Percentiles rank a stretch among this genome's conserved stretches.
Conservation (phyloP, 1,140 invertebrate species). For the Bombus pyrosoma region DNA sequence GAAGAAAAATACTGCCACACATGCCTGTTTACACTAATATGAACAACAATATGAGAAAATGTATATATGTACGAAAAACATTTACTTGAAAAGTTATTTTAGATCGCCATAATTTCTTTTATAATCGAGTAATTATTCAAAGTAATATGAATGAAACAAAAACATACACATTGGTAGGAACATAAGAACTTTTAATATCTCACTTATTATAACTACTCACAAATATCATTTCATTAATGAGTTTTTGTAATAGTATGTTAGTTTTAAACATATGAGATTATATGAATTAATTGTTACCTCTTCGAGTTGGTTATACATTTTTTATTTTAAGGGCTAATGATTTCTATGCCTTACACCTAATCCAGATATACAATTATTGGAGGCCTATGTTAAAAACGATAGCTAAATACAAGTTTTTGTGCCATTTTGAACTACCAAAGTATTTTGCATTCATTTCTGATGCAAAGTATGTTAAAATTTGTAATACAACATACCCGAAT, state of each 20-base stretch:
- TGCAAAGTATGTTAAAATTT: slow-evolving; percentile 42
- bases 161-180: slow-evolving; percentile 24
- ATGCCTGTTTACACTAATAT: slow-evolving; percentile 66
- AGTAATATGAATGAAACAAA: slow-evolving; percentile 20
- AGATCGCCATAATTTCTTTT: slow-evolving; percentile 1
- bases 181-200: slow-evolving; percentile 31
- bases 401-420: slow-evolving; percentile 45
- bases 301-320: slow-evolving; percentile 16
- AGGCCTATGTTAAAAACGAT: slow-evolving; percentile 30
- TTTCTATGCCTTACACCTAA: slow-evolving; percentile 38
- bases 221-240: slow-evolving; percentile 9
- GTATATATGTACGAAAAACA: slow-evolving; percentile 33
- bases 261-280: slow-evolving; percentile 2
- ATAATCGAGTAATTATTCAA: not conserved
- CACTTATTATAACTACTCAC: slow-evolving; percentile 15
- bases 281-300: slow-evolving; percentile 17
- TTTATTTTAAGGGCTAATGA: slow-evolving; percentile 9
- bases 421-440: slow-evolving; percentile 48
- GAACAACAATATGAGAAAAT: slow-evolving; percentile 38
- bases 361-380: slow-evolving; percentile 33
- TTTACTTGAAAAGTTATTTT: slow-evolving; percentile 15
- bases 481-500: slow-evolving; percentile 88
- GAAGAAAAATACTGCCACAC: slow-evolving; percentile 57
- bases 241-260: not conserved
- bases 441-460: slow-evolving; percentile 55